Evolutionary conservation across 2,797 vertebrate species (phyloP).

Genomic region (Sphenopsis melanotis): DNA sequence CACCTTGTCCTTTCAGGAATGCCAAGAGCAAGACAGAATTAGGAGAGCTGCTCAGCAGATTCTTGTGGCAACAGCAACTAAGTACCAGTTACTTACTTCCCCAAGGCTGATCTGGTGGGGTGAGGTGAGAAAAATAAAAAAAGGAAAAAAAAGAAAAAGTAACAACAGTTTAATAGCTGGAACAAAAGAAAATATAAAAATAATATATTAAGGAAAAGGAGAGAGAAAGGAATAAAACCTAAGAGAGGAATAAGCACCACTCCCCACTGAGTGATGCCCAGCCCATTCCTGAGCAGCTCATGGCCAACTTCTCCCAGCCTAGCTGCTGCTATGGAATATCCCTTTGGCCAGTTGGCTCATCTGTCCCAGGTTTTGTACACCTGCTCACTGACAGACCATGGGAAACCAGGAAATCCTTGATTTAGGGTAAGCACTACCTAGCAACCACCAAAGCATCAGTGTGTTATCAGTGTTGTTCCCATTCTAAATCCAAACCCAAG

Average conservation of each 20-base stretch:
- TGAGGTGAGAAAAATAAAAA: not conserved
- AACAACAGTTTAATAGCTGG: not conserved
- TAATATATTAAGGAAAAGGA: not conserved
- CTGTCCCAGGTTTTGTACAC: not conserved
- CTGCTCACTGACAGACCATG: not conserved
- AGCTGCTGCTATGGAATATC: not conserved
- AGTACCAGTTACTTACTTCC: not conserved
- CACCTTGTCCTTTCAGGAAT: not conserved
- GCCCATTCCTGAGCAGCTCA: not conserved
- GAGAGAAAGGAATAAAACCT: not conserved
- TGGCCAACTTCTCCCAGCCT: not conserved
- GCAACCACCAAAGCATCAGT: not conserved
- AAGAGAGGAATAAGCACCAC: not conserved
- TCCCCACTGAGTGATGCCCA: not conserved
- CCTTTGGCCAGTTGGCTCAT: not conserved
- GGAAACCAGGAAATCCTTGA: not conserved
- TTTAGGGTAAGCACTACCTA: no score
- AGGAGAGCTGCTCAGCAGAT: not conserved
- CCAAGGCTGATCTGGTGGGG: accelerated
- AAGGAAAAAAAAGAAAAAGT: no score
- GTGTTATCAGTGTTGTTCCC: not conserved
- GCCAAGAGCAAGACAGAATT: not conserved
- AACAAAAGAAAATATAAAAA: not conserved
- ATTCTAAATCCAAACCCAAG: not conserved
- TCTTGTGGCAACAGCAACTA: not conserved